Evolutionary conservation across 2,888 invertebrate species (phyloP).

Genomic region (Thyatira batis): DNA sequence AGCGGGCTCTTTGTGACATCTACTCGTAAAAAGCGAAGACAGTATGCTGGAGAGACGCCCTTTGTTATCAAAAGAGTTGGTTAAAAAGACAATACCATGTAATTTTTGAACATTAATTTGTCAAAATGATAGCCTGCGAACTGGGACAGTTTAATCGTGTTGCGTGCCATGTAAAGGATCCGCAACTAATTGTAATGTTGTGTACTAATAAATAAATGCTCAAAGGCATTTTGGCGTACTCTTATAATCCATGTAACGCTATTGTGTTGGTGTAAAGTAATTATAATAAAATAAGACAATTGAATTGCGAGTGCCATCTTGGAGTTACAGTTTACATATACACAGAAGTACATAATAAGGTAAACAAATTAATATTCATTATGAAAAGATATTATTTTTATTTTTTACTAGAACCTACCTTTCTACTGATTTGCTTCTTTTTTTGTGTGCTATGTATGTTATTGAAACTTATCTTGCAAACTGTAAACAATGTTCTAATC

Average conservation of each 20-base stretch:
- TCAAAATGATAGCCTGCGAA: constrained; percentile 43
- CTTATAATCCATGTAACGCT: constrained; percentile 53
- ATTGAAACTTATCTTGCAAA: not conserved
- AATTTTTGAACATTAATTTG: constrained; percentile 53
- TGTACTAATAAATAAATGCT: constrained; percentile 39
- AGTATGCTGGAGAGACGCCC: constrained; percentile 50
- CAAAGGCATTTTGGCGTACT: constrained; percentile 35
- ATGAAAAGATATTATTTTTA: constrained; percentile 5
- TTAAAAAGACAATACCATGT: constrained; percentile 45
- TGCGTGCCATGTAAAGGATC: constrained; percentile 44
- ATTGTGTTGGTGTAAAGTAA: constrained; percentile 59
- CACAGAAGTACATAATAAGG: constrained; percentile 38
- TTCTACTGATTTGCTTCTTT: not conserved
- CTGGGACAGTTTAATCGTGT: constrained; percentile 49
- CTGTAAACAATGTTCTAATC: not conserved
- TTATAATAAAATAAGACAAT: constrained; percentile 55
- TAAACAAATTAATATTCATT: constrained; percentile 30
- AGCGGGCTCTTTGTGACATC: constrained; percentile 60
- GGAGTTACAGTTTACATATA: constrained; percentile 50
- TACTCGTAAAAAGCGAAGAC: constrained; percentile 55
- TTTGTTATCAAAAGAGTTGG: constrained; percentile 48
- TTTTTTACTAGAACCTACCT: not conserved
- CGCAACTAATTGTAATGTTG: constrained; percentile 29
- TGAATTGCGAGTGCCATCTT: constrained; percentile 48
- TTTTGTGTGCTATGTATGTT: not conserved